Conservation (phyloP, 2,888 invertebrate species). For the Adelphocoris suturalis region DNA sequence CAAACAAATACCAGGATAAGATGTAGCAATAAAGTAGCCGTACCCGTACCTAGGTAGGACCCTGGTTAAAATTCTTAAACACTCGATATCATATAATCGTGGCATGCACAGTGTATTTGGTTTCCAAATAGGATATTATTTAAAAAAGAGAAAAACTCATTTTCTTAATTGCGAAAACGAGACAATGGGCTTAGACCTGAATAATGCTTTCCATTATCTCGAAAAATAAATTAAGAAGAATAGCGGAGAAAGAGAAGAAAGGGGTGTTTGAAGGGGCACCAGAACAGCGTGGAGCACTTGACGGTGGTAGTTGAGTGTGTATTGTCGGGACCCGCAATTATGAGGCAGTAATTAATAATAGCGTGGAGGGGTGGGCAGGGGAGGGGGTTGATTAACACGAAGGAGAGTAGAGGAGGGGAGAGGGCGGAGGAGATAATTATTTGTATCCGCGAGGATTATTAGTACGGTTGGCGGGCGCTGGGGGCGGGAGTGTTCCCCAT, state of each 20-base stretch:
- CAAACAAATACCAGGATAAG: too few species aligned
- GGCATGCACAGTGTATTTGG: too few species aligned
- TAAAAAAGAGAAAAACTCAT: not conserved
- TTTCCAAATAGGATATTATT: too few species aligned
- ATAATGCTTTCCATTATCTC: conserved; percentile 46
- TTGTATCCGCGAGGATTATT: conserved; percentile 58
- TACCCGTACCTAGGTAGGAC: too few species aligned
- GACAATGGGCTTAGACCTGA: conserved; percentile 14
- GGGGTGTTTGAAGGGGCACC: not conserved
- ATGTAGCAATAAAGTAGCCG: too few species aligned
- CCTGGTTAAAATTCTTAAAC: too few species aligned
- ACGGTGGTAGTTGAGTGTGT: conserved; percentile 13
- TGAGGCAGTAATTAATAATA: conserved; percentile 56
- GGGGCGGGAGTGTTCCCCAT: not conserved
- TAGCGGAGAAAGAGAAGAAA: conserved; percentile 7
- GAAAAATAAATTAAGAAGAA: conserved; percentile 54
- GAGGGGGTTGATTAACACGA: not conserved
- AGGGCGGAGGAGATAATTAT: conserved; percentile 48
- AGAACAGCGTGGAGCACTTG: conserved; percentile 45
- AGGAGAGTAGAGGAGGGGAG: not conserved
- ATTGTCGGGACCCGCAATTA: conserved; percentile 56
- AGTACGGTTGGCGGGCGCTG: conserved; percentile 20
- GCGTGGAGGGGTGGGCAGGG: not conserved
- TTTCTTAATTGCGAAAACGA: conserved; percentile 37
- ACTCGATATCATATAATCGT: too few species aligned